These are phyloP conservation scores for Elephantulus edwardii DNA, from an alignment of 2,113 vertebrate genomes.

Conservation along the genomic window DNA sequence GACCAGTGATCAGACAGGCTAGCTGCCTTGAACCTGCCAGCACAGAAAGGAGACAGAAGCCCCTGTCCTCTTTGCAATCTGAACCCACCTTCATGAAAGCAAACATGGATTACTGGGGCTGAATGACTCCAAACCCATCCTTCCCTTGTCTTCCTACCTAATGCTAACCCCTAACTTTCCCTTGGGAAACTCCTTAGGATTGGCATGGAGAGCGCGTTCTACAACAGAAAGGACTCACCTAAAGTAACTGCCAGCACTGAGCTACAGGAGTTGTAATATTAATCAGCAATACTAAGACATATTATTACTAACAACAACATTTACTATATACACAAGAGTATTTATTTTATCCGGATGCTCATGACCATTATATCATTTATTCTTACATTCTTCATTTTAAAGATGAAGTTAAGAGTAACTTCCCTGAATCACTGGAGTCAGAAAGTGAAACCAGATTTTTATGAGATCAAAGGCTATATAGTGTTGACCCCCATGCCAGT, in stretches of 20 bases:
- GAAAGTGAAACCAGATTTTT: not conserved
- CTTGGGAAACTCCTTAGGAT: not conserved
- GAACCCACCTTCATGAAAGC: not conserved
- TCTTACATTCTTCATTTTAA: slow-evolving; percentile 39
- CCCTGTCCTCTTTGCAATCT: not conserved
- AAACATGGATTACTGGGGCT: not conserved
- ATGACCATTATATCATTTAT: not conserved
- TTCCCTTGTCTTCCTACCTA: not conserved
- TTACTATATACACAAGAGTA: not conserved
- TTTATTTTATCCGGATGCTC: slow-evolving; percentile 14
- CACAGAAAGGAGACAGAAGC: not conserved
- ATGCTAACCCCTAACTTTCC: not conserved
- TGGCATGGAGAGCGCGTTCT: not conserved
- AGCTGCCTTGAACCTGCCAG: not conserved
- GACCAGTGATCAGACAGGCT: not conserved
- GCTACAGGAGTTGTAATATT: not conserved
- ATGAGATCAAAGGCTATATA: not conserved
- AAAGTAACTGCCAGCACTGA: not conserved
- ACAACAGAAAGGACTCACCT: not conserved
- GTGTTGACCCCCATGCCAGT: not conserved
- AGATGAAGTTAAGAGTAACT: not conserved
- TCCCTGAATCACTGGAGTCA: not conserved
- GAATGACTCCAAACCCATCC: not conserved
- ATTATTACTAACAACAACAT: not conserved
- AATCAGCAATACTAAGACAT: not conserved